Evolutionary conservation across 2,113 vertebrate genomes (phyloP).

Genomic region (Macquaria ambigua): DNA sequence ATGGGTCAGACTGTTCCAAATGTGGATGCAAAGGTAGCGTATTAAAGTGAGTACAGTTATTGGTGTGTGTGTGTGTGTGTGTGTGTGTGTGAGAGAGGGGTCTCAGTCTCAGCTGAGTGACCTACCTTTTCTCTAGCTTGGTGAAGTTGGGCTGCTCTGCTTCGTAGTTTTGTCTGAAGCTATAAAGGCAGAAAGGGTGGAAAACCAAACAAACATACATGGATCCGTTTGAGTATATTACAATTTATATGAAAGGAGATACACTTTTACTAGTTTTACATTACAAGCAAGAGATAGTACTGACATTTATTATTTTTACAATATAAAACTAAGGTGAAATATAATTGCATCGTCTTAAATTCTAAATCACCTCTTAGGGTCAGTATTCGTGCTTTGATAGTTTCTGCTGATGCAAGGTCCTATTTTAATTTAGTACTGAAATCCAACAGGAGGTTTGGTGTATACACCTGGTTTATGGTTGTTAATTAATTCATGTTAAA

Average conservation of each 20-base stretch:
- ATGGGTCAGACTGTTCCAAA: slow-evolving; percentile 77
- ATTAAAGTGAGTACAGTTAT: slow-evolving; percentile 42
- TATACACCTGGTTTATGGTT: not conserved
- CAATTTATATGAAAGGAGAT: not conserved
- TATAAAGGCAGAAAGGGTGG: slow-evolving; percentile 56
- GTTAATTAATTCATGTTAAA: not conserved
- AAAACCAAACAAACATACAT: slow-evolving; percentile 4
- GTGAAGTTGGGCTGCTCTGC: slow-evolving; percentile 83
- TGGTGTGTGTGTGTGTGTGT: slow-evolving; percentile 6
- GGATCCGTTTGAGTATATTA: not conserved
- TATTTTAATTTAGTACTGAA: not conserved
- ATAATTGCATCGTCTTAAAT: too few species aligned
- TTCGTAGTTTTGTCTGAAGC: slow-evolving; percentile 88
- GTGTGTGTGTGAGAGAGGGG: not conserved
- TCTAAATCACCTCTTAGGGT: not conserved
- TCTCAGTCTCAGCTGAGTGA: slow-evolving; percentile 46
- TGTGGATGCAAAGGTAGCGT: slow-evolving; percentile 60
- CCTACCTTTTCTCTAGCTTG: slow-evolving; percentile 88
- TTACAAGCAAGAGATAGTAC: not conserved
- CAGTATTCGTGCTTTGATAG: not conserved
- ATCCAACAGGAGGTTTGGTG: not conserved
- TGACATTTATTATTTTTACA: not conserved
- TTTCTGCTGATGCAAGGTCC: not conserved
- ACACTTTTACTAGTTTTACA: not conserved
- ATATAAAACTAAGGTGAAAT: not conserved